These are phyloP conservation scores for Euclidia mi DNA, from an alignment of 2,888 invertebrate genomes.

Conservation along the genomic window DNA sequence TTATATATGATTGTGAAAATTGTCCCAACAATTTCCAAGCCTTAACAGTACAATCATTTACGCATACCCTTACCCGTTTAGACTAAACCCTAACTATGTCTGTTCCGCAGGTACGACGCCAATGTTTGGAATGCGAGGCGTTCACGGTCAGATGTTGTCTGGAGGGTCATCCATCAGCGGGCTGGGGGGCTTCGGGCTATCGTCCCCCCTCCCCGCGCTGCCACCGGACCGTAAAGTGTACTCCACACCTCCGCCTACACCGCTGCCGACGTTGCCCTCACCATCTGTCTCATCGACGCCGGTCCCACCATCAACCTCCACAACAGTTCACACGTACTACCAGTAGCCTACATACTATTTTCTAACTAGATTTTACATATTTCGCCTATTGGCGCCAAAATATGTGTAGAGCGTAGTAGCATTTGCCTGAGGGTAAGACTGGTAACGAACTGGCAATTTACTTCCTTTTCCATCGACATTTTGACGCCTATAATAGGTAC, in stretches of 20 bases:
- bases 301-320: conserved; percentile 75
- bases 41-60: no score
- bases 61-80: no score
- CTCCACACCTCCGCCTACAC: conserved; percentile 88
- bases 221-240: conserved; percentile 91
- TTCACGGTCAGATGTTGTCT: conserved; percentile 83
- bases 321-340: conserved; percentile 80
- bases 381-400: no score
- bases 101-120: conserved; percentile 71
- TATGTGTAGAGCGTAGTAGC: no score
- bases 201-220: conserved; percentile 79
- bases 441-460: no score
- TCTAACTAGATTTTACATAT: no score
- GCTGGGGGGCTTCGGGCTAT: conserved; percentile 76
- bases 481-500: no score
- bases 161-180: conserved; percentile 75
- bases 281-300: conserved; percentile 75
- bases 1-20: no score
- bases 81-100: conserved; percentile 7
- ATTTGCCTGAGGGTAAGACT: no score
- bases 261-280: conserved; percentile 86
- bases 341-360: conserved; percentile 33
- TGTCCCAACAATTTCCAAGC: no score
- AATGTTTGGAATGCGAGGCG: conserved; percentile 83
- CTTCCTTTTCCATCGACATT: no score